Conservation (phyloP, 64 coral and sea anemone genomes). For the Montipora cactus region DNA sequence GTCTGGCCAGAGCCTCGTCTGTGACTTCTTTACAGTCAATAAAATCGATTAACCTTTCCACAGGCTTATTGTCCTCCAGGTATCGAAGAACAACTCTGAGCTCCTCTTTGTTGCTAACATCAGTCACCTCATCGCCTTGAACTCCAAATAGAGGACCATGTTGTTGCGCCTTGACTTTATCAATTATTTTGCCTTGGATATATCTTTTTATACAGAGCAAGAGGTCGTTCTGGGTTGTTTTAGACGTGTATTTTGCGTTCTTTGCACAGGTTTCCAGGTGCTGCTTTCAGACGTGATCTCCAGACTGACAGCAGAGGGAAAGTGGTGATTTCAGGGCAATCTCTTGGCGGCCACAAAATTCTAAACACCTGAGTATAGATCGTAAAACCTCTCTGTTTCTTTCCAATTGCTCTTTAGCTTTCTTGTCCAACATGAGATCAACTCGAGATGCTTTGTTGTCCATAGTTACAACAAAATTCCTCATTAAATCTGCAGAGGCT, state of each 20-base stretch:
- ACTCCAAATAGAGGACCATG: neutral
- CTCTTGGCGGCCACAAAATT: slow-evolving; percentile 60
- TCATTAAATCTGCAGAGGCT: slow-evolving; percentile 62
- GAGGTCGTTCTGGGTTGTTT: slow-evolving; percentile 71
- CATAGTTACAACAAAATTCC: slow-evolving; percentile 66
- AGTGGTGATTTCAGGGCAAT: slow-evolving; percentile 65
- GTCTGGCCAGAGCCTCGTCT: neutral
- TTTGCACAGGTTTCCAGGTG: slow-evolving; percentile 64
- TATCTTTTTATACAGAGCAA: slow-evolving; percentile 30
- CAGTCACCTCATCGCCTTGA: slow-evolving; percentile 46
- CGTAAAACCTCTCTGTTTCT: slow-evolving; percentile 52
- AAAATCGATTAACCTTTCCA: slow-evolving; percentile 49
- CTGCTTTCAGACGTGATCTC: slow-evolving; percentile 49
- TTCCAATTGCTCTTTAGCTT: slow-evolving; percentile 51
- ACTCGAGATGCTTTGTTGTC: slow-evolving; percentile 32
- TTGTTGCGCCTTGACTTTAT: too few species aligned
- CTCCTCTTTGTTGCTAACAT: slow-evolving; percentile 37
- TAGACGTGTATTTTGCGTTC: slow-evolving; percentile 73
- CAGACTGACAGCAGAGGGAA: slow-evolving; percentile 49
- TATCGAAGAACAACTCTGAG: slow-evolving; percentile 42
- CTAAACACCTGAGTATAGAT: slow-evolving; percentile 67
- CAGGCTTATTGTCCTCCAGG: slow-evolving; percentile 28
- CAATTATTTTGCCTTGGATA: too few species aligned
- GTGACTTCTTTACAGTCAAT: slow-evolving; percentile 21
- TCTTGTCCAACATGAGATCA: slow-evolving; percentile 47